Conservation (phyloP, 1,140 invertebrate species). For the Oncopodura yosiiana region DNA sequence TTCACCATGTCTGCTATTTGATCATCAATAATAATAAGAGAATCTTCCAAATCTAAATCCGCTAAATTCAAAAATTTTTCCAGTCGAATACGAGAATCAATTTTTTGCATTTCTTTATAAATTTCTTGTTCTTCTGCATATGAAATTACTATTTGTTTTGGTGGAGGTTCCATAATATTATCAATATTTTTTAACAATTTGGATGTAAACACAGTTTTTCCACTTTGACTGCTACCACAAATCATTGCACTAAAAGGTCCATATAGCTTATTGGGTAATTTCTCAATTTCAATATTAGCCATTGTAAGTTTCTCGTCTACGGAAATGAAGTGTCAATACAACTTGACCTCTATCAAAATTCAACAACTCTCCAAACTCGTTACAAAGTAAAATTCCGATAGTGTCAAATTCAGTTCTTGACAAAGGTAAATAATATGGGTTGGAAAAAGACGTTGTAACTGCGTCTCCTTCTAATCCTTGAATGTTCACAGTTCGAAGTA, state of each 20-base stretch:
- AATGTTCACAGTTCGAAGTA: conserved; percentile 1
- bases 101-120: background rate
- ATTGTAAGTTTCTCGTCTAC: background rate
- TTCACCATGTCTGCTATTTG: too few relatives aligned
- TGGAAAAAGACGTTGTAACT: background rate
- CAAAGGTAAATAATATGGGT: background rate
- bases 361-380: conserved; percentile 12
- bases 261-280: background rate
- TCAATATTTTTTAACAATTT: background rate
- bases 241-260: background rate
- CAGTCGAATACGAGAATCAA: background rate
- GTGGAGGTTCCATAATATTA: background rate
- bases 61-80: too few relatives aligned
- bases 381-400: conserved; percentile 6
- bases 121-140: background rate
- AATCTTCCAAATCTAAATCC: too few relatives aligned
- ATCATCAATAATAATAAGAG: too few relatives aligned
- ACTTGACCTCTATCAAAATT: conserved; percentile 5
- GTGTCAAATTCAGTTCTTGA: background rate
- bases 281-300: too few relatives aligned
- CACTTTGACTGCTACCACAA: background rate
- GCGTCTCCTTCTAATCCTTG: background rate
- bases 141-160: background rate
- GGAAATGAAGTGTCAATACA: conserved; percentile 5
- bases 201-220: background rate